These are phyloP conservation scores for Ptyas mucosa DNA, from an alignment of 2,113 vertebrate species.

Conservation along the genomic window DNA sequence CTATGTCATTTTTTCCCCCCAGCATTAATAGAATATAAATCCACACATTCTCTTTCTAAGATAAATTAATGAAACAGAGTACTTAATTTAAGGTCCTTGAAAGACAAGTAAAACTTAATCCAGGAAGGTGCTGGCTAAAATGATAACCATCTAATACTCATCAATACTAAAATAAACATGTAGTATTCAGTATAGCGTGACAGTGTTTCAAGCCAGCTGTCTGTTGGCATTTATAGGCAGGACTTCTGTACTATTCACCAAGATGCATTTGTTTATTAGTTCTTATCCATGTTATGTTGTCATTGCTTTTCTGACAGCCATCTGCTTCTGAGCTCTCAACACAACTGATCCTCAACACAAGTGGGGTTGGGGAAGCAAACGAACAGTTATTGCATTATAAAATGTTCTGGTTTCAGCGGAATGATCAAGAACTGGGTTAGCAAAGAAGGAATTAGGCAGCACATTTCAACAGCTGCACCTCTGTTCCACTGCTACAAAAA, in stretches of 20 bases:
- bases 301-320: slow-evolving; percentile 63
- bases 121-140: slow-evolving; percentile 53
- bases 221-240: slow-evolving; percentile 65
- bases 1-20: background rate
- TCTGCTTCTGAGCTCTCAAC: slow-evolving; percentile 60
- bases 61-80: slow-evolving; percentile 3
- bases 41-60: slow-evolving; percentile 18
- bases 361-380: slow-evolving; percentile 22
- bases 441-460: background rate
- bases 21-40: slow-evolving; percentile 30
- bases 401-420: slow-evolving; percentile 1
- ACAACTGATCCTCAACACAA: slow-evolving; percentile 28
- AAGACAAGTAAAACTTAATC: slow-evolving; percentile 42
- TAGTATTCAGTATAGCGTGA: slow-evolving; percentile 55
- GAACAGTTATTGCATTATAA: background rate
- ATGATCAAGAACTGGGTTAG: background rate
- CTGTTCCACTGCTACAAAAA: background rate
- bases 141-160: slow-evolving; percentile 65
- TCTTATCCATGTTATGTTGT: slow-evolving; percentile 56
- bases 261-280: slow-evolving; percentile 57
- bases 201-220: slow-evolving; percentile 64
- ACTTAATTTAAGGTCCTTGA: slow-evolving; percentile 9
- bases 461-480: background rate
- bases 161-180: slow-evolving; percentile 59
- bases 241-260: slow-evolving; percentile 50